phyloP scores from a whole-genome alignment of 1,140 invertebrate species.

The Drosophila nikananu region DNA sequence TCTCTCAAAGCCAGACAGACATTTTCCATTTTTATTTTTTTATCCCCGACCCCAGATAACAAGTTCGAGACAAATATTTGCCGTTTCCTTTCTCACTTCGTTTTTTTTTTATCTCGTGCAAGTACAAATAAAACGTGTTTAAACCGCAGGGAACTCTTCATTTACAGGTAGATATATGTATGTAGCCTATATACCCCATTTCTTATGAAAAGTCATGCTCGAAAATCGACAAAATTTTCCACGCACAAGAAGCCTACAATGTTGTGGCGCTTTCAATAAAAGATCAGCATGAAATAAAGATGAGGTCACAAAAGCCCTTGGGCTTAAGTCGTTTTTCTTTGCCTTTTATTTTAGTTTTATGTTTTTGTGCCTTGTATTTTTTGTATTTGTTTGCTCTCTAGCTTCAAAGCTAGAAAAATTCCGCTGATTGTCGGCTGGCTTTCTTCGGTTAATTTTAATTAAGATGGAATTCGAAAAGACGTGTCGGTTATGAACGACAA shows the following conservation, averaged over 20 bases:
- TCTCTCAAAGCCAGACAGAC: slow-evolving; percentile 4
- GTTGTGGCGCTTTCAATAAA: slow-evolving; percentile 18
- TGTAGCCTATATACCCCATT: slow-evolving; percentile 10
- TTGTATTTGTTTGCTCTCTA: slow-evolving; percentile 1
- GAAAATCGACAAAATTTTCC: slow-evolving; percentile 37
- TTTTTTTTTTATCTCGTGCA: slow-evolving; percentile 34
- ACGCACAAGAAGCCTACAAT: slow-evolving; percentile 2
- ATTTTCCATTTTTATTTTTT: slow-evolving; percentile 11
- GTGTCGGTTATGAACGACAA: neutral
- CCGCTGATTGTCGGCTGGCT: slow-evolving; percentile 41
- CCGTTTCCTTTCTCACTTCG: slow-evolving; percentile 15
- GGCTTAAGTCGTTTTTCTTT: slow-evolving; percentile 20
- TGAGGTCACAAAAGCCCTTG: slow-evolving; percentile 51
- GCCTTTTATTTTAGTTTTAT: neutral
- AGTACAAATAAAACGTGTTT: slow-evolving; percentile 67
- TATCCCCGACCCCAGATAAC: slow-evolving; percentile 29
- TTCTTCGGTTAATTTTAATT: slow-evolving; percentile 48
- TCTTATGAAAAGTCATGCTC: slow-evolving; percentile 38
- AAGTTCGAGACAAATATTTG: slow-evolving; percentile 44
- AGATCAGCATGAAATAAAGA: slow-evolving; percentile 23
- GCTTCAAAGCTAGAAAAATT: slow-evolving; percentile 33
- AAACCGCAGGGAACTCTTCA: slow-evolving; percentile 15
- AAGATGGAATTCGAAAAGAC: slow-evolving; percentile 38
- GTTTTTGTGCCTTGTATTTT: slow-evolving; percentile 3
- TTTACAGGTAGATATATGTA: slow-evolving; percentile 48